Conservation (phyloP, 2,797 vertebrate species). For the Acridotheres tristis region DNA sequence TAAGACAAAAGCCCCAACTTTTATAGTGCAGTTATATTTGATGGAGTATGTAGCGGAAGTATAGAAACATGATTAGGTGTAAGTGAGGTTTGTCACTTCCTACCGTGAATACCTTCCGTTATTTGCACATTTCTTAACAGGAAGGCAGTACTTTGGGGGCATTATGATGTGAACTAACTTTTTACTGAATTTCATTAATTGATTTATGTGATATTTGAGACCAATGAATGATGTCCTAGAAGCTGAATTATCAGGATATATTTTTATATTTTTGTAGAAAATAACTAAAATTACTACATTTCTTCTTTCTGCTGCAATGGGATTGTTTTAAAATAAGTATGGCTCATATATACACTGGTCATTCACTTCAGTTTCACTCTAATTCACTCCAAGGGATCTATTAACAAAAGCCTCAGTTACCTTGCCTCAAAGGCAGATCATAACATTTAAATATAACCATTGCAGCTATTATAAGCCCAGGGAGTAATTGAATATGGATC, state of each 20-base stretch:
- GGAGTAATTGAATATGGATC: background rate
- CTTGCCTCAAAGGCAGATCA: background rate
- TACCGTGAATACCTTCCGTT: background rate
- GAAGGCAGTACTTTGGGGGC: background rate
- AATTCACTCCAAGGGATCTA: background rate
- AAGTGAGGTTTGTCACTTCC: background rate
- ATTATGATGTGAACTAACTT: background rate
- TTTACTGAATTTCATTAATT: background rate
- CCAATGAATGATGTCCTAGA: background rate
- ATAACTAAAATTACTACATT: background rate
- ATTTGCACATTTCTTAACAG: background rate
- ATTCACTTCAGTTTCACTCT: background rate
- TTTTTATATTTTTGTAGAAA: background rate
- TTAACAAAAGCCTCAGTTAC: background rate
- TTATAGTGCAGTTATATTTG: background rate
- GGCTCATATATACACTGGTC: background rate
- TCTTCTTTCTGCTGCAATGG: background rate
- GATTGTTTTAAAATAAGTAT: background rate
- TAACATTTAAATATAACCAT: background rate
- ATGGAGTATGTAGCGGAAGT: background rate
- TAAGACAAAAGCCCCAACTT: background rate
- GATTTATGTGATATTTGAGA: background rate
- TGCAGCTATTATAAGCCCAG: background rate
- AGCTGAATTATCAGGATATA: background rate
- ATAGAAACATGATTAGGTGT: background rate